Percentiles rank a stretch among this genome's conserved stretches.
phyloP scores from a whole-genome alignment of 2,888 invertebrate species.

The Erannis defoliaria region DNA sequence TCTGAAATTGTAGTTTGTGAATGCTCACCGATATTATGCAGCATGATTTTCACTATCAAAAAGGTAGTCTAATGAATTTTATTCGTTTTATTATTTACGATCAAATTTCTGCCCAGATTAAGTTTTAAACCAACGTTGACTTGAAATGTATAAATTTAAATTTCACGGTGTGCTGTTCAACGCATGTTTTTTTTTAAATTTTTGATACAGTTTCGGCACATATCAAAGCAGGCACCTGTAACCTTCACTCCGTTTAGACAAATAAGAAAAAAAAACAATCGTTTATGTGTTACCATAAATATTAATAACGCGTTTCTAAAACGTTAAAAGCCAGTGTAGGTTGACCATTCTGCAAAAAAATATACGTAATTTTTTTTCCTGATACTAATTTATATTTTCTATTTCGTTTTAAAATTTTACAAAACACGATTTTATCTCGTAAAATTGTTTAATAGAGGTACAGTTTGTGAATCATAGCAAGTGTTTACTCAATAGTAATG shows the following conservation, averaged over 20 bases:
- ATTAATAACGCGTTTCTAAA: constrained; percentile 78
- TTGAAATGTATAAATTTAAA: constrained; percentile 57
- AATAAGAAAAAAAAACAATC: constrained; percentile 68
- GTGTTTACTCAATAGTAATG: too few species aligned
- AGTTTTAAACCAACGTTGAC: constrained; percentile 48
- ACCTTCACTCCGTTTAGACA: constrained; percentile 76
- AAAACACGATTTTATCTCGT: too few species aligned
- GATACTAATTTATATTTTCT: too few species aligned
- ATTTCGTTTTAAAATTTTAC: too few species aligned
- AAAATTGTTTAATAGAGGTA: too few species aligned
- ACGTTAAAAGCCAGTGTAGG: constrained; percentile 63
- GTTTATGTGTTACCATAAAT: constrained; percentile 78
- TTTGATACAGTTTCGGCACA: constrained; percentile 64
- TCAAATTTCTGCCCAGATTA: constrained; percentile 30
- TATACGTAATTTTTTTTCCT: neutral
- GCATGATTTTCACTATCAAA: too few species aligned
- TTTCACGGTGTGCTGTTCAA: constrained; percentile 58
- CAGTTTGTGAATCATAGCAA: too few species aligned
- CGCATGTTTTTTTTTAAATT: constrained; percentile 51
- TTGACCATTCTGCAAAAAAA: constrained; percentile 59
- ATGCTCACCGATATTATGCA: too few species aligned
- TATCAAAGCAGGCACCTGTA: constrained; percentile 78
- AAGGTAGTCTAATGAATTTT: neutral
- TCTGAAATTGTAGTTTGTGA: too few species aligned
- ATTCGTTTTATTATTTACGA: constrained; percentile 11